Conservation (phyloP, 2,113 vertebrate genomes). For the Chascanopsetta lugubris region DNA sequence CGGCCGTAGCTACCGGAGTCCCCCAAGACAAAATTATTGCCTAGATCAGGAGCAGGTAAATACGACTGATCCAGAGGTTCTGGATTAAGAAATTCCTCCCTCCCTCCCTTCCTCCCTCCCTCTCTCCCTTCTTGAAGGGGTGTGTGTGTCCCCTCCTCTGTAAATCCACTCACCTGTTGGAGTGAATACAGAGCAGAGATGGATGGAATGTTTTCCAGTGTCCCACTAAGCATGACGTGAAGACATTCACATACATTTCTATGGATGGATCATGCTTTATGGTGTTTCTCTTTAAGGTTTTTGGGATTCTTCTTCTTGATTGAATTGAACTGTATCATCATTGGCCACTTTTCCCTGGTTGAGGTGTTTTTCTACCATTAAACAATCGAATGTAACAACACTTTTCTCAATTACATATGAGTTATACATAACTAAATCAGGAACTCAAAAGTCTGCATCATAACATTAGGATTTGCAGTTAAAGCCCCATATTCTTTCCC, state of each 20-base stretch:
- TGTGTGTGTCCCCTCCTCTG: conserved; percentile 48
- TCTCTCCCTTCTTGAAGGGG: no score
- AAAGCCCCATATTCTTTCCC: no score
- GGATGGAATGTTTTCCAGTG: conserved; percentile 31
- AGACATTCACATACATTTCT: conserved; percentile 26
- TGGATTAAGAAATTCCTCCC: conserved; percentile 44
- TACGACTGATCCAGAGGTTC: conserved; percentile 51
- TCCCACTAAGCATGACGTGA: conserved; percentile 54
- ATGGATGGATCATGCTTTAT: conserved; percentile 45
- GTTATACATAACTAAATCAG: not conserved
- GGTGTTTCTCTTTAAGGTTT: conserved; percentile 29
- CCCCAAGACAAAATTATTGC: conserved; percentile 85
- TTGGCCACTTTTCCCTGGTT: conserved; percentile 28
- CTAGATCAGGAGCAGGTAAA: conserved; percentile 83
- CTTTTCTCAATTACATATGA: no score
- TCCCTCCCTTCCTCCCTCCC: no score
- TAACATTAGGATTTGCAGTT: no score
- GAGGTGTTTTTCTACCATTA: conserved; percentile 11
- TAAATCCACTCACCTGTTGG: conserved; percentile 43
- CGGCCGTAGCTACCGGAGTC: conserved; percentile 70
- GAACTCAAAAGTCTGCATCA: not conserved
- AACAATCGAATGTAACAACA: not conserved
- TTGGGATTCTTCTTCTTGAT: not conserved
- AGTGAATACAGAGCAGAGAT: conserved; percentile 51
- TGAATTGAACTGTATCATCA: not conserved